Conservation (phyloP, 2,113 vertebrate genomes). For the Empidonax alnorum region DNA sequence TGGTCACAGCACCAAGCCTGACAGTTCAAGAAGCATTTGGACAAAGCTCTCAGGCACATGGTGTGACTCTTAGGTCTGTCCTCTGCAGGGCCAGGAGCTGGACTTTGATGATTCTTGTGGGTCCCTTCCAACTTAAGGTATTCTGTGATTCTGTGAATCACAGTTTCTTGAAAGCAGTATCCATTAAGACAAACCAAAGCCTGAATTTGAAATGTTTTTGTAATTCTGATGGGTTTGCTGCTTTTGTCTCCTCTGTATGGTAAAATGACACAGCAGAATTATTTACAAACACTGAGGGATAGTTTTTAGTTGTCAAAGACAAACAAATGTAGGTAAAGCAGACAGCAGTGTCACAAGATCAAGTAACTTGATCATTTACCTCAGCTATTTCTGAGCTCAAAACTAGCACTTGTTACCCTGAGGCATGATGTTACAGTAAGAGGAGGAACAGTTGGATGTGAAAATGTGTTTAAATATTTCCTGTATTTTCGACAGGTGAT, state of each 20-base stretch:
- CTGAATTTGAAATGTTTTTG: not conserved
- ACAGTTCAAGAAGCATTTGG: rapidly evolving
- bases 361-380: not conserved
- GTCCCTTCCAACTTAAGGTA: not conserved
- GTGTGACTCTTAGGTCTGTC: not conserved
- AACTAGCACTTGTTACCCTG: not conserved
- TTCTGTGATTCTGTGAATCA: not conserved
- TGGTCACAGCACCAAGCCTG: not conserved
- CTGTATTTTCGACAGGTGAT: not conserved
- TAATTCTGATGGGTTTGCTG: not conserved
- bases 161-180: not conserved
- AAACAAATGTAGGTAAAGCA: not conserved
- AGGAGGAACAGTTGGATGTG: not conserved
- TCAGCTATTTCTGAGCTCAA: not conserved
- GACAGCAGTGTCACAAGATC: not conserved
- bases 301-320: not conserved
- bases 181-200: not conserved
- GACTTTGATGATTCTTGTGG: not conserved
- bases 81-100: not conserved
- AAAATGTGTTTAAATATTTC: not conserved
- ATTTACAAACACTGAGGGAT: not conserved
- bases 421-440: not conserved
- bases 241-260: not conserved
- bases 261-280: not conserved
- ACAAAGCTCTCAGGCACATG: not conserved